Conservation (phyloP, 2,113 vertebrate genomes). For the Phaethornis superciliosus region DNA sequence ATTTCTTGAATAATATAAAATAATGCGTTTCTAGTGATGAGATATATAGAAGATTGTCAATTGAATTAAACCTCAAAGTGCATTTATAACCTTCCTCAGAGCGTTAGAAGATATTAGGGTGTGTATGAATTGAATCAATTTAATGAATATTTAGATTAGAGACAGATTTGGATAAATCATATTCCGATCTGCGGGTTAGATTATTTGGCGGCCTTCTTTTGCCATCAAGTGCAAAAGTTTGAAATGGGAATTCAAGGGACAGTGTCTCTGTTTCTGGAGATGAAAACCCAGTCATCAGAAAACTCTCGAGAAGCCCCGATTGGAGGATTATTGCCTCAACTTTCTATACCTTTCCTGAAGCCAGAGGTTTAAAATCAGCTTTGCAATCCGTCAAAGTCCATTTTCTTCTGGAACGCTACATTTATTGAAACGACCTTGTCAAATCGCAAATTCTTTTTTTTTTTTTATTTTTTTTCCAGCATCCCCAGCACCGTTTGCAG, state of each 20-base stretch:
- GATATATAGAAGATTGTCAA: constrained; percentile 75
- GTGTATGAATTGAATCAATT: constrained; percentile 68
- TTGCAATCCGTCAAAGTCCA: constrained; percentile 30
- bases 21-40: constrained; percentile 73
- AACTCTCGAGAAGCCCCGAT: neutral
- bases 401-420: constrained; percentile 42
- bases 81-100: constrained; percentile 77
- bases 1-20: constrained; percentile 85
- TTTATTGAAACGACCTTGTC: constrained; percentile 61
- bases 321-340: neutral
- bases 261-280: neutral
- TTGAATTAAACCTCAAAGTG: constrained; percentile 79
- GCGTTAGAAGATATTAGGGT: constrained; percentile 76
- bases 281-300: neutral
- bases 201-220: constrained; percentile 21
- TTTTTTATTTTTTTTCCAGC: neutral
- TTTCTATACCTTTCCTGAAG: constrained; percentile 33
- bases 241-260: neutral
- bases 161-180: constrained; percentile 74
- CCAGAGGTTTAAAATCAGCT: constrained; percentile 49
- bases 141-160: constrained; percentile 81
- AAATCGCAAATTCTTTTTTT: neutral
- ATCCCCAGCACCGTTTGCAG: constrained; percentile 25
- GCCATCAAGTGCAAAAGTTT: neutral
- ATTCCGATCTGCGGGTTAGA: constrained; percentile 54